Conservation (phyloP, 2,113 vertebrate genomes). For the Calidris pugnax region DNA sequence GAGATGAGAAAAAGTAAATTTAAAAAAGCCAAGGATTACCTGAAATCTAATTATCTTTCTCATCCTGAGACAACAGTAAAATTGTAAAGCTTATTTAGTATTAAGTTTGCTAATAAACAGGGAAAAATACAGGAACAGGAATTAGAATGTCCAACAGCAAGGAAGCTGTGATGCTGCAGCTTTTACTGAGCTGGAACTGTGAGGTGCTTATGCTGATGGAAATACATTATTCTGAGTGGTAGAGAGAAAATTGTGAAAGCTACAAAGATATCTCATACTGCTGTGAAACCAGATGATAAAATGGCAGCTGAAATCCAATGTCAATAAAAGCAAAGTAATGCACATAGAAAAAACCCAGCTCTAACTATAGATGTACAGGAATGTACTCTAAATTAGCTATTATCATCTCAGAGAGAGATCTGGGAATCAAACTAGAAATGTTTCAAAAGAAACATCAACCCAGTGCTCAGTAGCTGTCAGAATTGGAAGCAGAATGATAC, state of each 20-base stretch:
- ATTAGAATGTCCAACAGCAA: not conserved
- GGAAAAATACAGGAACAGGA: not conserved
- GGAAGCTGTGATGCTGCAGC: not conserved
- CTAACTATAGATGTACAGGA: not conserved
- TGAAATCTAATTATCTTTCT: not conserved
- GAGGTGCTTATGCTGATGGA: not conserved
- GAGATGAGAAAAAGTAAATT: not conserved
- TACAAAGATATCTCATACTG: not conserved
- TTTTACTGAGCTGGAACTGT: not conserved
- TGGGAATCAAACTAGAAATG: not conserved
- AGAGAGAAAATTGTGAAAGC: not conserved
- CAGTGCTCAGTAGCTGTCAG: not conserved
- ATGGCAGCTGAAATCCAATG: not conserved
- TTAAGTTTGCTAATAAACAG: not conserved
- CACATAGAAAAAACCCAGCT: not conserved
- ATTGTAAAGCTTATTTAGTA: not conserved
- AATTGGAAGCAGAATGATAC: not conserved
- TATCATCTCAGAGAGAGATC: not conserved
- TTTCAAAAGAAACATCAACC: slow-evolving; percentile 39
- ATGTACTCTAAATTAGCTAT: not conserved
- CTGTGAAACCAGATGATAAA: slow-evolving; percentile 9
- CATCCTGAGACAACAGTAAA: not conserved
- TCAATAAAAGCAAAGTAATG: slow-evolving; percentile 18
- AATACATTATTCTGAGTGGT: not conserved
- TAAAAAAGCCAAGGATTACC: not conserved